These are phyloP conservation scores for Sebastes kiyomatsui DNA, from an alignment of 2,797 vertebrate species.

Conservation along the genomic window DNA sequence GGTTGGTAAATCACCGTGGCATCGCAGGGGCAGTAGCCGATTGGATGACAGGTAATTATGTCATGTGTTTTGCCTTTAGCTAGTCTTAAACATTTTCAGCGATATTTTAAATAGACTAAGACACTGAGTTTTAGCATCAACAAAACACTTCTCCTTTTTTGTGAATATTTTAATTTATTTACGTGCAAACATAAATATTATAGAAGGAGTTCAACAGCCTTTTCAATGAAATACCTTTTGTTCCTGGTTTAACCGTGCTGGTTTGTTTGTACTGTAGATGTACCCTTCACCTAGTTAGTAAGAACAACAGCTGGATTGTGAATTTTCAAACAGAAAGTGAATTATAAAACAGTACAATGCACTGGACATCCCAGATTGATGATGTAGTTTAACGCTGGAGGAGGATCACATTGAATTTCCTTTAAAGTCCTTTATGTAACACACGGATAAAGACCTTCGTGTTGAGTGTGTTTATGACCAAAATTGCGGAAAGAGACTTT, in stretches of 20 bases:
- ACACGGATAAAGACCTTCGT: background rate
- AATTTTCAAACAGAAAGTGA: background rate
- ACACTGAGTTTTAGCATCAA: background rate
- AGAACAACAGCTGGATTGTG: background rate
- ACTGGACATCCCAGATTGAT: background rate
- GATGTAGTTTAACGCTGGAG: background rate
- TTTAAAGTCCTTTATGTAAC: constrained; percentile 10
- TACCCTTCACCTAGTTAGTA: background rate
- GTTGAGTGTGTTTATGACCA: constrained; percentile 6
- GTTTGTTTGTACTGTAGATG: background rate
- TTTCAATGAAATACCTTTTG: background rate
- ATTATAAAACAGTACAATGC: background rate
- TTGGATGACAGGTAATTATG: constrained; percentile 73
- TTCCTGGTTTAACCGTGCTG: background rate
- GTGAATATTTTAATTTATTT: background rate
- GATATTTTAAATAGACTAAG: background rate
- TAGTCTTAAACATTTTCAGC: background rate
- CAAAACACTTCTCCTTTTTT: background rate
- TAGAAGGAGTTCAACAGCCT: background rate
- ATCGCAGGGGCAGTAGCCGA: constrained; percentile 38
- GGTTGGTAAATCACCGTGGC: constrained; percentile 68
- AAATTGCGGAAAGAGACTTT: background rate
- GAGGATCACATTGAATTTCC: background rate
- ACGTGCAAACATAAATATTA: background rate
- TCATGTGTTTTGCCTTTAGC: background rate